phyloP scores from a whole-genome alignment of 2,888 invertebrate genomes.

The Camptogramma bilineatum region DNA sequence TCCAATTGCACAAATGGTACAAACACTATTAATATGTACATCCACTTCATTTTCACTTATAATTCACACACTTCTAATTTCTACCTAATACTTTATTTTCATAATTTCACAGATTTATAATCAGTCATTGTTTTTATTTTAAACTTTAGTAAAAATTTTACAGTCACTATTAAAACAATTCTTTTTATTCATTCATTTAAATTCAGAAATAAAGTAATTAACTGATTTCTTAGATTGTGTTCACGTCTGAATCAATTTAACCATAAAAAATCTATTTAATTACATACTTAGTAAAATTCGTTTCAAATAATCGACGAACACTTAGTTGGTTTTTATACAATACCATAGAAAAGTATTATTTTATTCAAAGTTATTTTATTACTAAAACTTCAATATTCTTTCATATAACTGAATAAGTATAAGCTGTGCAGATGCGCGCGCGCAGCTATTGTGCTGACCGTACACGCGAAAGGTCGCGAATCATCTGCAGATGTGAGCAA shows the following conservation, averaged over 20 bases:
- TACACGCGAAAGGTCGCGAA: constrained; percentile 49
- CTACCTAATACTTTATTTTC: neutral
- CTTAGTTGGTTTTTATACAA: too few relatives aligned
- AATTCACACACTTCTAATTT: constrained; percentile 1
- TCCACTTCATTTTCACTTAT: constrained; percentile 44
- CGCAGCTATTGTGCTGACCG: constrained; percentile 52
- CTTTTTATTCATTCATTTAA: too few relatives aligned
- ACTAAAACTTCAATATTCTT: too few relatives aligned
- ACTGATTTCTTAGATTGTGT: too few relatives aligned
- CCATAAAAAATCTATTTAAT: too few relatives aligned
- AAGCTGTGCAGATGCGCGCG: constrained; percentile 50
- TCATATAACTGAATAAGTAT: too few relatives aligned
- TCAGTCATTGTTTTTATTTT: neutral
- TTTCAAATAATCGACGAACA: too few relatives aligned
- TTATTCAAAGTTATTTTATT: too few relatives aligned
- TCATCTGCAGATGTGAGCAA: constrained; percentile 55
- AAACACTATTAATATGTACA: constrained; percentile 42
- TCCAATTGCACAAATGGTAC: constrained; percentile 41
- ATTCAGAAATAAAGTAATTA: too few relatives aligned
- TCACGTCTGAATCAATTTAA: too few relatives aligned
- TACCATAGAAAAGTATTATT: too few relatives aligned
- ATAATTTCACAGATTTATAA: neutral
- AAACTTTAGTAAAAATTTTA: neutral
- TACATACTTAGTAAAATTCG: too few relatives aligned
- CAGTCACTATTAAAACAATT: neutral